phyloP scores from a whole-genome alignment of 2,888 invertebrate genomes.

The Andrena flavipes region DNA sequence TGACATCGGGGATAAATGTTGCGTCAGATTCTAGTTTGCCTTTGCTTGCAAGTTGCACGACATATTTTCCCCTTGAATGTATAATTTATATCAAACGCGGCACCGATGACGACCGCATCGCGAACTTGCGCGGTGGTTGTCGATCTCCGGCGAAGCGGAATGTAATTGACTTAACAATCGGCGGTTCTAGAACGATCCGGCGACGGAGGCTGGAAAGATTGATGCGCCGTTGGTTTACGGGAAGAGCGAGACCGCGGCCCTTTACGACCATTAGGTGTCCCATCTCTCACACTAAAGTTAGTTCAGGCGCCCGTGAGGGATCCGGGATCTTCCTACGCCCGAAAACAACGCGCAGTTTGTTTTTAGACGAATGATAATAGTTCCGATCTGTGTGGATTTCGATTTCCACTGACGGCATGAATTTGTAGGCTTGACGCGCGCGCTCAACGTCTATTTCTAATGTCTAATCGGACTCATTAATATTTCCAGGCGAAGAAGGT shows the following conservation, averaged over 20 bases:
- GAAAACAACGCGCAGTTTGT: slow-evolving; percentile 39
- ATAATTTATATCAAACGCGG: slow-evolving; percentile 73
- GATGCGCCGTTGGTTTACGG: slow-evolving; percentile 49
- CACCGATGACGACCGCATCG: slow-evolving; percentile 9
- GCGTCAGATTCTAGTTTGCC: slow-evolving; percentile 84
- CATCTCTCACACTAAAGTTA: slow-evolving; percentile 65
- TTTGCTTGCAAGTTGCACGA: slow-evolving; percentile 73
- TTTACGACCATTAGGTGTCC: slow-evolving; percentile 62
- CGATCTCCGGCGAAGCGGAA: neutral
- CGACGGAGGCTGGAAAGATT: slow-evolving; percentile 12
- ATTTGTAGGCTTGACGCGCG: neutral
- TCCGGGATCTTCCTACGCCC: slow-evolving; percentile 8
- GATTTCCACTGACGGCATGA: neutral
- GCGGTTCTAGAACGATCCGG: neutral
- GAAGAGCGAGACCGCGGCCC: slow-evolving; percentile 30
- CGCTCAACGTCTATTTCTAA: neutral
- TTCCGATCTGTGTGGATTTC: neutral
- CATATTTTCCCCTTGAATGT: slow-evolving; percentile 69
- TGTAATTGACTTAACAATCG: neutral
- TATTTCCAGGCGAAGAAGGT: neutral
- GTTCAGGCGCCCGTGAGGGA: slow-evolving; percentile 46
- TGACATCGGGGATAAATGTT: slow-evolving; percentile 79
- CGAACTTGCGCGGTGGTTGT: slow-evolving; percentile 12
- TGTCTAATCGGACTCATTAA: neutral
- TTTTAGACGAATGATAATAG: slow-evolving; percentile 50